These are phyloP conservation scores for Xestia rhomboidea DNA, from an alignment of 2,888 invertebrate genomes.

Conservation along the genomic window DNA sequence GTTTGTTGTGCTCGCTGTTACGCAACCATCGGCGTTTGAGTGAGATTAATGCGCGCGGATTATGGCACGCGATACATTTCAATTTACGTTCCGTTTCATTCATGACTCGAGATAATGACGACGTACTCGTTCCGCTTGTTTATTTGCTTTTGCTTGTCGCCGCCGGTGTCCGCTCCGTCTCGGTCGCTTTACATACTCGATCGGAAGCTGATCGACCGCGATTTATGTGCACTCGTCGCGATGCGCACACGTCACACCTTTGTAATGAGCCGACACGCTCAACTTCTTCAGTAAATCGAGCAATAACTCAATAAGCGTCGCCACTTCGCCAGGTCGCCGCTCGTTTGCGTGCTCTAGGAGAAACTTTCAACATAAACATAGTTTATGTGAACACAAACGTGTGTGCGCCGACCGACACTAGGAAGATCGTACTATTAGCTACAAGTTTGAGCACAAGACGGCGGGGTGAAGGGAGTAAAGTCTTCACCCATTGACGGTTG, in stretches of 20 bases:
- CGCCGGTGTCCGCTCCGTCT: slow-evolving; percentile 64
- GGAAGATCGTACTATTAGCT: slow-evolving; percentile 86
- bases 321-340: slow-evolving; percentile 34
- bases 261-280: slow-evolving; percentile 37
- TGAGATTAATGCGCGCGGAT: slow-evolving; percentile 90
- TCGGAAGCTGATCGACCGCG: slow-evolving; percentile 63
- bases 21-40: slow-evolving; percentile 89
- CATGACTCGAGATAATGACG: slow-evolving; percentile 89
- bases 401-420: slow-evolving; percentile 70
- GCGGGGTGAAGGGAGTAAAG: slow-evolving; percentile 88
- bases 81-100: slow-evolving; percentile 90
- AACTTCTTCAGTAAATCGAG: slow-evolving; percentile 37
- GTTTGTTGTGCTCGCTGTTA: slow-evolving; percentile 86
- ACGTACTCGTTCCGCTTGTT: slow-evolving; percentile 84
- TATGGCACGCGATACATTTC: slow-evolving; percentile 91
- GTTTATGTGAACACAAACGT: slow-evolving; percentile 66
- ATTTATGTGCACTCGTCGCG: slow-evolving; percentile 46
- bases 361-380: slow-evolving; percentile 62
- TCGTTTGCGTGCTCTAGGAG: slow-evolving; percentile 46
- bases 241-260: slow-evolving; percentile 43
- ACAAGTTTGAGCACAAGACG: slow-evolving; percentile 88
- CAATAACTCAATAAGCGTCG: slow-evolving; percentile 33
- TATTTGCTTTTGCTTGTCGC: slow-evolving; percentile 80
- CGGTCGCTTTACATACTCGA: slow-evolving; percentile 76
- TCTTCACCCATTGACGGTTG: slow-evolving; percentile 91